Evolutionary conservation across 2,113 vertebrate genomes (phyloP).

Genomic region (Anhinga rufa): DNA sequence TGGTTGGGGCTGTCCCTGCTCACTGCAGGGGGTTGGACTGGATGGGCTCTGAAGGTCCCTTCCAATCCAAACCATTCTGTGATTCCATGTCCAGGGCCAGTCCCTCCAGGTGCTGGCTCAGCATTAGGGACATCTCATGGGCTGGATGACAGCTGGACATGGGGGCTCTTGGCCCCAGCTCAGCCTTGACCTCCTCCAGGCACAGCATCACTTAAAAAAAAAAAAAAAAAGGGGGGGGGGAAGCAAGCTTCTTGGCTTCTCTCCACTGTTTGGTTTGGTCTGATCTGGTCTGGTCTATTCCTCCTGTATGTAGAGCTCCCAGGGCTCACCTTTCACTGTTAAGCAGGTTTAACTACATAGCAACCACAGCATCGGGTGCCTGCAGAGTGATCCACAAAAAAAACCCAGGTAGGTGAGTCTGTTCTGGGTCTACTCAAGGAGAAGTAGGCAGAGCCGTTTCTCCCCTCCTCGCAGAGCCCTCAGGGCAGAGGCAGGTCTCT

Average conservation of each 20-base stretch:
- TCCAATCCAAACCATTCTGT: too few relatives aligned
- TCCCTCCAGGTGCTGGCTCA: not conserved
- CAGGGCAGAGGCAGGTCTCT: not conserved
- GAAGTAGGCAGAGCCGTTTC: not conserved
- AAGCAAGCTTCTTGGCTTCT: not conserved
- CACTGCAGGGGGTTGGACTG: too few relatives aligned
- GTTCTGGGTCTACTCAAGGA: not conserved
- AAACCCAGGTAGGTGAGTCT: not conserved
- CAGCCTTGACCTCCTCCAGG: not conserved
- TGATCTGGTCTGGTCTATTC: too few relatives aligned
- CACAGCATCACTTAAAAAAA: not conserved
- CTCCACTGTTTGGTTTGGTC: not conserved
- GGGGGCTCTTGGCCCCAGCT: not conserved
- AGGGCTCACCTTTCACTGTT: not conserved
- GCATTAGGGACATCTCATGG: not conserved
- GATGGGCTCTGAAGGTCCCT: too few relatives aligned
- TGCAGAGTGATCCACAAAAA: not conserved
- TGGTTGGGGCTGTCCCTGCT: too few relatives aligned
- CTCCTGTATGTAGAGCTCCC: not conserved
- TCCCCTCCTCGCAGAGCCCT: not conserved
- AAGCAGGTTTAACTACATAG: not conserved
- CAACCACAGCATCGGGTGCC: not conserved
- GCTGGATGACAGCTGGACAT: not conserved
- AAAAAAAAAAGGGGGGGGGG: too few relatives aligned
- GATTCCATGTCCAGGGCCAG: too few relatives aligned